Evolutionary conservation across 53 echinoderm and acorn worm species (phyloP), one percentile per base, ranked within the genome.

Genomic region (Holothuria leucospilota): DNA sequence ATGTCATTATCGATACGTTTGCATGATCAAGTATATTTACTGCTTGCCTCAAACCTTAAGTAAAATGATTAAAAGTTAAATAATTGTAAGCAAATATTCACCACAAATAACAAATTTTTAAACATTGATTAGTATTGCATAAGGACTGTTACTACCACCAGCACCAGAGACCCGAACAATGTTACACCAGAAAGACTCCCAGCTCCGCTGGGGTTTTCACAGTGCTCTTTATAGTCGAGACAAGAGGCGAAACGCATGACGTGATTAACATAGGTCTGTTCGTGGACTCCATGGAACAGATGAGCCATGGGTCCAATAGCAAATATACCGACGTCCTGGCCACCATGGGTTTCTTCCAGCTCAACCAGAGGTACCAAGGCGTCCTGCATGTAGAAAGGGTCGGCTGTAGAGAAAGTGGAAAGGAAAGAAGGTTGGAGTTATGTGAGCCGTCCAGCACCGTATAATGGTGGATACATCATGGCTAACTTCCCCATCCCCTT

Each of bases 221-320:
- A 88, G 81, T 93, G 86, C 30, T 85, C 85, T 62, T 52, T 68
- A 46, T 90, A 64, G 41, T 84, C 82, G 6, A 92, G 75, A 79
- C 96, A 96, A 10, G 94, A 78, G 29, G 95, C 95, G 82, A 90
- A 94, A 34, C 90, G 84, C 61, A 94, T 85, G 26, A 92, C 92
- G 83, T 94, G 95, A 7, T 90, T 71, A 29, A 94, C 90, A 40
- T 94, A 94, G 78, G 87, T 88, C 86, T 94, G 95, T 72, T 94
- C 95, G 46, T 94, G 95, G 46, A 86, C 87, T 2, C 95, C 95
- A 59, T 94, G 92, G 86, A 92, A 85, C 20, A 94, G 92, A 64
- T 94, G 95, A 14, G 92, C 88, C 95, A 93, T 93, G 13, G 95
- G 95, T 9, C 95, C 95, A 23, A 68, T 87, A 68, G 95, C 95